Percentiles rank a stretch among this genome's conserved stretches.
These are phyloP conservation scores for Lepidocyrtinus sp. DNA, from an alignment of 2,888 invertebrate species.

Conservation along the genomic window DNA sequence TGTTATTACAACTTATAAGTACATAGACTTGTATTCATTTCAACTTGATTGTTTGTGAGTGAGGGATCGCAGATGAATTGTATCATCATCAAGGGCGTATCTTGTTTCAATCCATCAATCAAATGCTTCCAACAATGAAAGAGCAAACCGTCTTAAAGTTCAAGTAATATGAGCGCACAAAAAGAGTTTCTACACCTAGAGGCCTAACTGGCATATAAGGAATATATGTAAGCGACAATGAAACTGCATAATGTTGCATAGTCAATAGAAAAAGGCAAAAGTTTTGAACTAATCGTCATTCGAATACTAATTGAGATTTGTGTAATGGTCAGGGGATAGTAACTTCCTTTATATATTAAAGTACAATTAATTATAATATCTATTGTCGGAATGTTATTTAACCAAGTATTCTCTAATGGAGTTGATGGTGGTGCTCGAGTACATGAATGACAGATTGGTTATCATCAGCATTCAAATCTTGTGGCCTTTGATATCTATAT, in stretches of 20 bases:
- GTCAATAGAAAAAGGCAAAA: background rate
- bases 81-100: background rate
- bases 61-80: too few relatives aligned
- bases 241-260: background rate
- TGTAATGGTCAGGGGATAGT: background rate
- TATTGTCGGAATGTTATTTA: too few relatives aligned
- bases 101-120: background rate
- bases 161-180: too few relatives aligned
- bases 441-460: background rate
- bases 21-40: too few relatives aligned
- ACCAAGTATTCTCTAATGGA: too few relatives aligned
- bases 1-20: too few relatives aligned
- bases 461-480: background rate
- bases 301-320: background rate
- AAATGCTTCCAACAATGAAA: background rate
- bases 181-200: too few relatives aligned
- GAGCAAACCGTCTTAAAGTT: too few relatives aligned
- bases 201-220: background rate
- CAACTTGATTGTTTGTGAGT: too few relatives aligned
- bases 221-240: background rate
- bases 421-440: background rate
- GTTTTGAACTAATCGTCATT: background rate
- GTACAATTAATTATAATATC: too few relatives aligned
- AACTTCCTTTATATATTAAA: too few relatives aligned
- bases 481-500: constrained; percentile 2